Conservation (phyloP, 2,888 invertebrate species). For the Oconnorella tubifera region DNA sequence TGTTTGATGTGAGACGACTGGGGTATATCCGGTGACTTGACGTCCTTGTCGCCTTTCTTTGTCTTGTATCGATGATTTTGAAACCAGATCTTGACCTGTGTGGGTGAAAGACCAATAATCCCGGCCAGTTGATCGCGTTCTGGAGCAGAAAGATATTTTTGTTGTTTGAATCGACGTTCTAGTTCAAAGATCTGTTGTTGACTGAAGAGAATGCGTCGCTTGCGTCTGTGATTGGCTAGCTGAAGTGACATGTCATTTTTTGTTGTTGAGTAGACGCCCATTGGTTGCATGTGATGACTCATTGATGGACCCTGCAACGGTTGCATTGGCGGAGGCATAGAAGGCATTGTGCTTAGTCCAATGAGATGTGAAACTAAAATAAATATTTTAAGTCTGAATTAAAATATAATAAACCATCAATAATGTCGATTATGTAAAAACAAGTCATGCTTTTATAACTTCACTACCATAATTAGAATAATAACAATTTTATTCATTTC, state of each 20-base stretch:
- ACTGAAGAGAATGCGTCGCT: conserved; percentile 28
- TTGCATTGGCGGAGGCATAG: background rate
- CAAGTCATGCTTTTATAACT: too few relatives aligned
- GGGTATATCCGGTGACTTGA: background rate
- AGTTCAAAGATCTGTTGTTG: conserved; percentile 25
- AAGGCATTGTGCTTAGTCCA: background rate
- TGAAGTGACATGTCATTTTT: background rate
- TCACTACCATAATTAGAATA: too few relatives aligned
- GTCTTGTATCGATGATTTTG: conserved; percentile 23
- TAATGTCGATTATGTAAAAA: too few relatives aligned
- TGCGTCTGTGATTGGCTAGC: conserved; percentile 17
- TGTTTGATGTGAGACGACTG: background rate
- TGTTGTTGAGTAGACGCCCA: background rate
- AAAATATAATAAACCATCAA: too few relatives aligned
- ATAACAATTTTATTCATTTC: background rate
- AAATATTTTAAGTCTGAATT: too few relatives aligned
- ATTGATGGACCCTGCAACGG: background rate
- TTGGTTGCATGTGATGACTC: background rate
- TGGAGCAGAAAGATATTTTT: conserved; percentile 26
- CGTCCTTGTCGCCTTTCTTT: conserved; percentile 17
- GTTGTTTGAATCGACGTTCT: conserved; percentile 23
- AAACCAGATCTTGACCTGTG: conserved; percentile 24
- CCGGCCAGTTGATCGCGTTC: conserved; percentile 27
- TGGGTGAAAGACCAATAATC: conserved; percentile 22
- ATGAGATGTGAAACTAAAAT: conserved; percentile 1